phyloP scores from a whole-genome alignment of 2,797 vertebrate species.

The Novumbra hubbsi region DNA sequence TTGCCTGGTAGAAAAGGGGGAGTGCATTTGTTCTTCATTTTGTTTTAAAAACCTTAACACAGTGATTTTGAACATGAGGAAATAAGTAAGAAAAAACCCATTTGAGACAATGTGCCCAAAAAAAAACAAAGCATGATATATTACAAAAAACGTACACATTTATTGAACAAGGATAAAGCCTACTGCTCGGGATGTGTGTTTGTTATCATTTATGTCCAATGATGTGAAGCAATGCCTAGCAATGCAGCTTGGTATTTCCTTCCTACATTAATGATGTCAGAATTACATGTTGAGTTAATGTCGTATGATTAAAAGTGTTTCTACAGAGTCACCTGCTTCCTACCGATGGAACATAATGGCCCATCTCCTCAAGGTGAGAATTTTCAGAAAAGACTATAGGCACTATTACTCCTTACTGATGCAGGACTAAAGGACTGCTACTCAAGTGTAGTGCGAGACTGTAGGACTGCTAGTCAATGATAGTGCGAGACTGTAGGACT shows the following conservation, averaged over 20 bases:
- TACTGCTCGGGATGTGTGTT: background rate
- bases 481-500: no score
- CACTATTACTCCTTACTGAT: background rate
- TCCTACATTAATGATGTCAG: background rate
- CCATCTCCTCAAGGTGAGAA: background rate
- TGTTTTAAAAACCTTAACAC: background rate
- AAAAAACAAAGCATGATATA: background rate
- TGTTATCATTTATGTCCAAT: background rate
- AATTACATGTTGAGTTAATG: background rate
- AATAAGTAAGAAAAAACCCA: background rate
- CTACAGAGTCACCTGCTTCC: background rate
- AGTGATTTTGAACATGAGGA: conserved; percentile 3
- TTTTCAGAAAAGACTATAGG: background rate
- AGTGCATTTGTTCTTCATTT: conserved; percentile 1
- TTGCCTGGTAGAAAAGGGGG: background rate
- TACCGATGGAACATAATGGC: background rate
- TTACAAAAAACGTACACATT: background rate
- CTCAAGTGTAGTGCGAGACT: no score
- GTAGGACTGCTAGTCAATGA: background rate
- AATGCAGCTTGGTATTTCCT: background rate
- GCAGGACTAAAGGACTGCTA: no score
- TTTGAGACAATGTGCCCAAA: background rate
- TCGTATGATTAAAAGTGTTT: background rate
- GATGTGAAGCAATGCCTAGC: background rate
- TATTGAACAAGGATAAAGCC: background rate